Base-by-base conservation (phyloP, 2,888 invertebrate genomes). In the Gerosis bhagava region DNA sequence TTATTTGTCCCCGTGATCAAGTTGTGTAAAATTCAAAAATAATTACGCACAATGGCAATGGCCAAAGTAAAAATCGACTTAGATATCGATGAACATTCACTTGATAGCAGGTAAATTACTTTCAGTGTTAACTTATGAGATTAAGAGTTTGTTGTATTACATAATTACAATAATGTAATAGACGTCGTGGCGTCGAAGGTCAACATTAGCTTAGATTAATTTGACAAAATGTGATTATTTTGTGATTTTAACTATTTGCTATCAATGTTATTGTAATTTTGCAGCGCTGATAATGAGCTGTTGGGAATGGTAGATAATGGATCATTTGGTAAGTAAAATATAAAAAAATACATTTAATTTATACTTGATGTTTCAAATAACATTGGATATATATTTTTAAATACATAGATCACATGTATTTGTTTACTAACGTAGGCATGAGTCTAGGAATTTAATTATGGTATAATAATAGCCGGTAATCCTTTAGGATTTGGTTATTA, bases 1-100 rank as follows among this genome's bases (percentile, higher is more conserved):
- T 83, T 90, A 89, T 80, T 92, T 92, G 92, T 92, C 90, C 93
- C 92, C 92, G 92, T 93, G 93, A 93, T 91, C 92, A 92, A 90
- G 86, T 90, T 81, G 89, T 86, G 88, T 39, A 82, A 91, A 91
- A 91, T 91, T 91, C 90, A 91, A 91, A 91, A 91, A 90, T 90
- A 90, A 87, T 88, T 83, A 76, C 76, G 75, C 76, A 80, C 78
- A 83, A 86, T 87, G 76, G 80, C 78, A 83, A 86, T 87, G 86
- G 77, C 82, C 56, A 82, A 87, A 83, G 77, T 82, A 54, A 71
- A 77, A 74, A 89, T 91, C 86, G 91, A 92, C 73, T n/a, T n/a
- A 80, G 92, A 91, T 75, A 82, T 91, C 63, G 80, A 91, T 68
- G 92, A 92, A 70, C 83, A 83, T 76, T 90, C 91, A 50, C 81